These are phyloP conservation scores for Menidia beryllina DNA, from an alignment of 2,113 vertebrate species.

Conservation along the genomic window DNA sequence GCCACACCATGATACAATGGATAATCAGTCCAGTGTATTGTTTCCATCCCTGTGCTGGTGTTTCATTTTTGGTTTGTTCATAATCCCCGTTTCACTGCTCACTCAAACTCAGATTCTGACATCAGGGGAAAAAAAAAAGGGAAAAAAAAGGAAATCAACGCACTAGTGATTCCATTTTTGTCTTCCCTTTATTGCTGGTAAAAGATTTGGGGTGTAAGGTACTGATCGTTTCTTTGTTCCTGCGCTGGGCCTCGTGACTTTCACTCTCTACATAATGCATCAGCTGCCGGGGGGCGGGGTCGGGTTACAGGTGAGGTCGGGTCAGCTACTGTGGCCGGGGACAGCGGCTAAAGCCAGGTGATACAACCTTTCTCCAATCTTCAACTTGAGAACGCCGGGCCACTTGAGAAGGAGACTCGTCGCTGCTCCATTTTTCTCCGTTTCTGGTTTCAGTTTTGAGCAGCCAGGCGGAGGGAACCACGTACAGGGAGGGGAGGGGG, in stretches of 20 bases:
- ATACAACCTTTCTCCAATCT: background rate
- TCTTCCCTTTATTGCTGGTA: slow-evolving; percentile 72
- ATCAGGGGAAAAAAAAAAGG: too few species aligned
- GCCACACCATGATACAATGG: slow-evolving; percentile 29
- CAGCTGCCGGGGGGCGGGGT: slow-evolving; percentile 11
- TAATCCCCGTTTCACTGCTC: slow-evolving; percentile 55
- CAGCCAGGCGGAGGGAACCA: slow-evolving; percentile 6
- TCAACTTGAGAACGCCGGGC: slow-evolving; percentile 13
- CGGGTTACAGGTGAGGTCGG: background rate
- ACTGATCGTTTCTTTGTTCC: too few species aligned
- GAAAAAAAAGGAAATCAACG: slow-evolving; percentile 42
- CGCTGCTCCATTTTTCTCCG: background rate
- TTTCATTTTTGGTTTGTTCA: slow-evolving; percentile 74
- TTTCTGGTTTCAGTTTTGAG: slow-evolving; percentile 10
- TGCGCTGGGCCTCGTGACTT: too few species aligned
- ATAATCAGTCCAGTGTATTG: slow-evolving; percentile 62
- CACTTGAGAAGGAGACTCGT: background rate
- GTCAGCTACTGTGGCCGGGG: slow-evolving; percentile 16
- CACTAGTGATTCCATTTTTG: background rate
- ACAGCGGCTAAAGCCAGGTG: slow-evolving; percentile 6
- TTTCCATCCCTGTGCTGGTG: slow-evolving; percentile 78
- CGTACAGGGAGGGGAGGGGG: background rate
- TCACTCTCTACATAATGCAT: background rate
- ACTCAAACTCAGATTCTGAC: slow-evolving; percentile 41
- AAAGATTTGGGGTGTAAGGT: slow-evolving; percentile 25